Conservation (phyloP, 2,888 invertebrate species). For the Acleris emargana region DNA sequence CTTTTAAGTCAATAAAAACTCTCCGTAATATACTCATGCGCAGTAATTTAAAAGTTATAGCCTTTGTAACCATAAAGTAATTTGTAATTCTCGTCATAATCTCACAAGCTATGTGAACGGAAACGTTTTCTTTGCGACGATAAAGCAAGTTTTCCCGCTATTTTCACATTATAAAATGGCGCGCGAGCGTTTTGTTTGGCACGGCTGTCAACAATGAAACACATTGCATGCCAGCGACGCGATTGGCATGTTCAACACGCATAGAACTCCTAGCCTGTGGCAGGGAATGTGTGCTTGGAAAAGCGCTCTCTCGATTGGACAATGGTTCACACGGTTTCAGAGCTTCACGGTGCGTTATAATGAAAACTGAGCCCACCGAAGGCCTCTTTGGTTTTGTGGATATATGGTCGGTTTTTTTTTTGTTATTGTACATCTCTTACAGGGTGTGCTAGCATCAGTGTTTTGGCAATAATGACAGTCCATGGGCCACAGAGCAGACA, state of each 20-base stretch:
- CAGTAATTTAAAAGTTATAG: too few relatives aligned
- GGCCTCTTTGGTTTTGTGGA: not conserved
- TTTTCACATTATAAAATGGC: constrained; percentile 24
- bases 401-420: too few relatives aligned
- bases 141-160: constrained; percentile 7
- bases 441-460: too few relatives aligned
- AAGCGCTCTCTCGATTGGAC: constrained; percentile 23
- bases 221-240: not conserved
- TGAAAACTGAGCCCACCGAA: constrained; percentile 11
- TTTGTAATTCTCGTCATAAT: not conserved
- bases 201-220: constrained; percentile 1
- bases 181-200: constrained; percentile 12
- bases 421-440: too few relatives aligned
- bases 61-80: too few relatives aligned
- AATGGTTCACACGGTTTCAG: constrained; percentile 26
- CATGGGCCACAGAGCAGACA: too few relatives aligned
- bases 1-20: too few relatives aligned
- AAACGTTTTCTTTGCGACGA: not conserved
- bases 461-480: too few relatives aligned
- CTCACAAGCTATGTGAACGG: not conserved
- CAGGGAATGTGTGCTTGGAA: not conserved
- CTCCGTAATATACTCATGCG: too few relatives aligned
- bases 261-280: too few relatives aligned
- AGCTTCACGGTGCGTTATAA: constrained; percentile 17
- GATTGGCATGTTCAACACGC: too few relatives aligned